Evolutionary conservation across 2,113 vertebrate species (phyloP).

Genomic region (Lates calcarifer): DNA sequence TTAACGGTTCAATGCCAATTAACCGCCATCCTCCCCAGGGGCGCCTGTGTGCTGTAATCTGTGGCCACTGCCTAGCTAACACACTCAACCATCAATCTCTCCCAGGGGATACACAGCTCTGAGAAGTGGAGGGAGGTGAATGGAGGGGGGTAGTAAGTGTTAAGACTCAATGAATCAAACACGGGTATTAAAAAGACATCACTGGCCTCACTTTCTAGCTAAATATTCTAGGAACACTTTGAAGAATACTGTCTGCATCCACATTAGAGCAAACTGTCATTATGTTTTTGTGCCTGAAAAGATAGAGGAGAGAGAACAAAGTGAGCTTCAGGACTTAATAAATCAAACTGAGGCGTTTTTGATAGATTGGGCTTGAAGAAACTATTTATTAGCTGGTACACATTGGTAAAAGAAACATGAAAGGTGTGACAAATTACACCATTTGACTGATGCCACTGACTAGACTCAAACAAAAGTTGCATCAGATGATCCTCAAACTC

Average conservation of each 20-base stretch:
- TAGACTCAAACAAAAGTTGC: not conserved
- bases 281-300: constrained; percentile 24
- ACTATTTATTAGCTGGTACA: constrained; percentile 11
- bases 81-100: constrained; percentile 67
- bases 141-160: constrained; percentile 9
- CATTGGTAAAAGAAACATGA: not conserved
- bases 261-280: not conserved
- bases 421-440: not conserved
- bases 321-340: constrained; percentile 5
- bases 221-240: constrained; percentile 24
- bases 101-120: constrained; percentile 45
- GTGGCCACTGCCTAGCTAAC: constrained; percentile 60
- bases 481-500: not conserved
- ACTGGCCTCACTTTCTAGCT: not conserved
- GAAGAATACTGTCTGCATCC: not conserved
- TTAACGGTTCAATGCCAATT: constrained; percentile 82
- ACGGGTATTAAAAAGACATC: constrained; percentile 16
- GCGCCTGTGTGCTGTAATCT: constrained; percentile 63
- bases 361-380: constrained; percentile 1
- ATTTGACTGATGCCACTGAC: not conserved
- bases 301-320: not conserved
- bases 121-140: constrained; percentile 42
- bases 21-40: constrained; percentile 71
- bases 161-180: constrained; percentile 62
- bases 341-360: constrained; percentile 20